Percentiles rank a stretch among this genome's conserved stretches.
Evolutionary conservation across 2,888 invertebrate species (phyloP).

Genomic region (Dryobota labecula): DNA sequence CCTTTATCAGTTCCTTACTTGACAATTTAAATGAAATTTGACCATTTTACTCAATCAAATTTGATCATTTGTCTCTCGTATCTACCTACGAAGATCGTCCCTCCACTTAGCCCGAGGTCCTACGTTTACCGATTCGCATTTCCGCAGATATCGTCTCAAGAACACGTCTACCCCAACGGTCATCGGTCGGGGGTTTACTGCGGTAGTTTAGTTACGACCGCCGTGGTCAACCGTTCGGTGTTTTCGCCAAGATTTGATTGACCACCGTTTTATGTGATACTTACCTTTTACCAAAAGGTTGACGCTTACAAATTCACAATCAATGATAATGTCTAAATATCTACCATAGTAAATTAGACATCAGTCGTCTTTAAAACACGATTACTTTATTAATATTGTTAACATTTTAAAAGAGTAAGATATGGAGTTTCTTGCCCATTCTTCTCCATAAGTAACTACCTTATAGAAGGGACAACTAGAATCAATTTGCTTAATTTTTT

Average conservation of each 20-base stretch:
- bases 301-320: no score
- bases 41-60: neutral
- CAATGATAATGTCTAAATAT: neutral
- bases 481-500: no score
- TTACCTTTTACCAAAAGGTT: neutral
- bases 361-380: neutral
- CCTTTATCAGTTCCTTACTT: neutral
- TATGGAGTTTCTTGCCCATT: no score
- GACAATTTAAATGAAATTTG: no score
- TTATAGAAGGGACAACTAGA: no score
- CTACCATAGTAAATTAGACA: neutral
- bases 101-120: neutral
- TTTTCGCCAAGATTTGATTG: neutral
- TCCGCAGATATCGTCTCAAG: conserved; percentile 13
- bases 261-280: neutral
- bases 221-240: neutral
- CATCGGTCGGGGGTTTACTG: neutral
- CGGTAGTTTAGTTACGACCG: conserved; percentile 11
- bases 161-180: conserved; percentile 18
- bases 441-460: no score
- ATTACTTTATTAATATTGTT: no score
- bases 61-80: neutral
- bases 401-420: no score
- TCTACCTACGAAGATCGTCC: neutral
- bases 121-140: conserved; percentile 7